phyloP scores from a whole-genome alignment of 1,140 invertebrate genomes.

The Battus philenor region DNA sequence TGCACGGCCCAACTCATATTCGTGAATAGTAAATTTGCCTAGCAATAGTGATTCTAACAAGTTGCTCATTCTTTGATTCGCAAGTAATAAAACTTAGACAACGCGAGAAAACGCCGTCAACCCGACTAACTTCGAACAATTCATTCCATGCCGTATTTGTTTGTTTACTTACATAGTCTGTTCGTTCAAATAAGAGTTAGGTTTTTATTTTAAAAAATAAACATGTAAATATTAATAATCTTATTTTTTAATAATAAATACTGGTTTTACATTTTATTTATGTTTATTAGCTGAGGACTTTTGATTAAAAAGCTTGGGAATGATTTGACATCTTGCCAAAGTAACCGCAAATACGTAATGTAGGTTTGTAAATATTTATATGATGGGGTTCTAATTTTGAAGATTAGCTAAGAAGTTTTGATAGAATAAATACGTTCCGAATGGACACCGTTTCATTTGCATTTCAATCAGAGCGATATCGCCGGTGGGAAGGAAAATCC shows the following conservation, averaged over 20 bases:
- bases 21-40: slow-evolving; percentile 22
- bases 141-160: slow-evolving; percentile 8
- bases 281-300: no score
- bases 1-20: slow-evolving; percentile 15
- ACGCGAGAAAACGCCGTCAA: slow-evolving; percentile 3
- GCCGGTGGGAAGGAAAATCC: slow-evolving; percentile 69
- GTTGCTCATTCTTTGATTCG: slow-evolving; percentile 23
- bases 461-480: slow-evolving; percentile 73
- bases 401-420: slow-evolving; percentile 56
- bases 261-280: no score
- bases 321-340: no score
- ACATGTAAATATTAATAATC: no score
- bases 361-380: slow-evolving; percentile 30
- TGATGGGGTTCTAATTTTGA: slow-evolving; percentile 42
- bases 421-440: slow-evolving; percentile 65
- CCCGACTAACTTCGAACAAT: slow-evolving; percentile 11
- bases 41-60: slow-evolving; percentile 14
- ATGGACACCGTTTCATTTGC: slow-evolving; percentile 70
- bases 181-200: no score
- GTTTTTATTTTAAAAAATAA: no score
- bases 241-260: no score
- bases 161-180: no score
- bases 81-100: slow-evolving; percentile 18
- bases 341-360: neutral
- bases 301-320: no score